A percentile compares a stretch with the other conserved stretches of the same genome.
Conservation (phyloP, 2,888 invertebrate genomes). For the Idaea dimidiata region DNA sequence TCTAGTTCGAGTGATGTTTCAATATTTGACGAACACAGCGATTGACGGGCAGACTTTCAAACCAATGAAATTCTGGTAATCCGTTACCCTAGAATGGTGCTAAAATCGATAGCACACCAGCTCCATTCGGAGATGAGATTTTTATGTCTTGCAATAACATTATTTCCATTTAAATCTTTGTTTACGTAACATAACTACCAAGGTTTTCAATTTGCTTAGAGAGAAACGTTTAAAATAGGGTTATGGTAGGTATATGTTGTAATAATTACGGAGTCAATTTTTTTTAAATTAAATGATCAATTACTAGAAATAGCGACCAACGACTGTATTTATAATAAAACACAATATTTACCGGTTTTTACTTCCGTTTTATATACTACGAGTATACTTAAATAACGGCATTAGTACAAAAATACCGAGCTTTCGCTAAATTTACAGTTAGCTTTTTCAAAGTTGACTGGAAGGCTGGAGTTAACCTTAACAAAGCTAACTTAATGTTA, state of each 20-base stretch:
- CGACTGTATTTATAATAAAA: too few species aligned
- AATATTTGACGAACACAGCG: slow-evolving; percentile 62
- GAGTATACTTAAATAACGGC: too few species aligned
- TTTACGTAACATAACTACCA: not conserved
- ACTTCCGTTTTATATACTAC: too few species aligned
- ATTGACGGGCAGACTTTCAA: slow-evolving; percentile 47
- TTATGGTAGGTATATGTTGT: slow-evolving; percentile 20
- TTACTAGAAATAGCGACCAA: too few species aligned
- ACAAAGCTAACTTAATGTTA: too few species aligned
- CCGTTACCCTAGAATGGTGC: slow-evolving; percentile 10
- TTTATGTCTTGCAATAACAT: slow-evolving; percentile 3
- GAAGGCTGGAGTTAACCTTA: too few species aligned
- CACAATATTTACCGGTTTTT: too few species aligned
- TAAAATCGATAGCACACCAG: slow-evolving; percentile 1
- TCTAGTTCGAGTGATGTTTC: slow-evolving; percentile 48
- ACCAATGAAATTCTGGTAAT: slow-evolving; percentile 46
- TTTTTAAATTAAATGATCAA: too few species aligned
- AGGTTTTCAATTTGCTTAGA: not conserved
- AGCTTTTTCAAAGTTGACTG: too few species aligned
- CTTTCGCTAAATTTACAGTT: too few species aligned
- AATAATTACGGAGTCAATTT: too few species aligned
- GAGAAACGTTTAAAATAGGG: not conserved
- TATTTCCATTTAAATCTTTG: slow-evolving; percentile 9
- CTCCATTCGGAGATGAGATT: slow-evolving; percentile 11
- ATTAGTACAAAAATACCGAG: too few species aligned